Base-by-base conservation (phyloP, 2,797 vertebrate genomes). In the Buphagus erythrorhynchus region DNA sequence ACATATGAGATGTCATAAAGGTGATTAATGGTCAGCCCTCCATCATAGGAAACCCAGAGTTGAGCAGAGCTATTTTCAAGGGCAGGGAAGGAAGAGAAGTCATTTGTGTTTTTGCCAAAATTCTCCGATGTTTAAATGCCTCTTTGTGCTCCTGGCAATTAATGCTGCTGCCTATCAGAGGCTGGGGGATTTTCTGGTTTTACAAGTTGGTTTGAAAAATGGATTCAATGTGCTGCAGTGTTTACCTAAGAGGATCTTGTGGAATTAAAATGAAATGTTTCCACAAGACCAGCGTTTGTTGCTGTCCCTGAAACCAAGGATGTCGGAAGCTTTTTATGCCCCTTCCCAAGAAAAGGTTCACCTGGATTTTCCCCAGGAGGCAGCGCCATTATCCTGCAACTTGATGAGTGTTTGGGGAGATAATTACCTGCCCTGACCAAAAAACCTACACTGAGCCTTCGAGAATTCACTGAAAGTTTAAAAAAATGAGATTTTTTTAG, bases 1-100 rank as follows among this genome's bases (percentile, higher is more conserved):
- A 38, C 94, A 97, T 97, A 96, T 92, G 96, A 98, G 96, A 98
- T 97, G 98, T 97, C 98, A 97, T 96, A 96, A 97, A 98, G 97
- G 98, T 98, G 98, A 98, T 98, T 97, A 97, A 98, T 98, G 97
- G 91, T 95, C 84, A 97, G 91, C 93, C 95, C 96, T 92, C 97
- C 97, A 90, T 97, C 91, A 72, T 93, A 97, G 97, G 98, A 98
- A 98, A 97, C 96, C 95, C 97, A 74, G 96, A 94, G 97, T 97
- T 96, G 97, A 97, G 97, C 96, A 97, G 97, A 97, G 97, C 95
- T 98, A 91, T 97, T 98, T 98, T 97, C 97, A 98, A 98, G 95
- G 40, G 86, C 92, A 97, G 80, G 80, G 89, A 93, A 98, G 86
- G 94, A 79, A 94, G 93, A 96, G 81, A 90, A 95, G 91, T 96